Base-by-base conservation (phyloP, 1,140 invertebrate species). In the Camponotus pennsylvanicus region DNA sequence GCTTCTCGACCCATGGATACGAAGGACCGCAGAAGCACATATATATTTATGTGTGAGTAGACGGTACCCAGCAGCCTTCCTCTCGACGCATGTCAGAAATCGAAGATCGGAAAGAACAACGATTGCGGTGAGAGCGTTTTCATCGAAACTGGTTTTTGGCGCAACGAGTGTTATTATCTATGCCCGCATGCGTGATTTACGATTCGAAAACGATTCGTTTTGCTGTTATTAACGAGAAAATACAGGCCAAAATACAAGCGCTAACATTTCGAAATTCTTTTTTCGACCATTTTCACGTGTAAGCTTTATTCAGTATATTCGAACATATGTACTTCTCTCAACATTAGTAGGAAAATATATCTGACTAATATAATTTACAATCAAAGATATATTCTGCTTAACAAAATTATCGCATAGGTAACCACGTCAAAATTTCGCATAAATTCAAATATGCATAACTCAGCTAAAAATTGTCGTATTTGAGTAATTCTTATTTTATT, bases 31-130 rank as follows among this genome's bases (percentile, higher is more conserved):
- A 88, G 75, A 89, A 82, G 70, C 66, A 75, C 37, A 67, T 90
- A 90, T 89, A 67, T 90, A 90, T 89, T 90, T 89, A 86, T 88
- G 80, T 61, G 71, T 91, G 57, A 88, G 69, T 45, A 45, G 66
- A 61, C 42, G 86, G 84, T 79, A 67, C 55, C 15, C 64, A 63
- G 69, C 84, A 77, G 75, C 71, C 34, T 61, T 63, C 79, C n/a
- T 80, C 86, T 70, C 34, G 32, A 34, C 34, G 55, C 67, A 66
- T 67, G 78, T 86, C 73, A 71, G 59, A 71, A 55, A 89, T 86
- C 84, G 63, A 71, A 52, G 84, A 86, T 89, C 77, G 67, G n/a
- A 55, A 42, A 49, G 59, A 85, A 34, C 75, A 64, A 57, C 63
- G 87, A 88, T 87, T 67, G 78, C 9, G 11, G 55, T 52, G 55